Evolutionary conservation across 2,113 vertebrate genomes (phyloP).

Genomic region (Phaethon lepturus): DNA sequence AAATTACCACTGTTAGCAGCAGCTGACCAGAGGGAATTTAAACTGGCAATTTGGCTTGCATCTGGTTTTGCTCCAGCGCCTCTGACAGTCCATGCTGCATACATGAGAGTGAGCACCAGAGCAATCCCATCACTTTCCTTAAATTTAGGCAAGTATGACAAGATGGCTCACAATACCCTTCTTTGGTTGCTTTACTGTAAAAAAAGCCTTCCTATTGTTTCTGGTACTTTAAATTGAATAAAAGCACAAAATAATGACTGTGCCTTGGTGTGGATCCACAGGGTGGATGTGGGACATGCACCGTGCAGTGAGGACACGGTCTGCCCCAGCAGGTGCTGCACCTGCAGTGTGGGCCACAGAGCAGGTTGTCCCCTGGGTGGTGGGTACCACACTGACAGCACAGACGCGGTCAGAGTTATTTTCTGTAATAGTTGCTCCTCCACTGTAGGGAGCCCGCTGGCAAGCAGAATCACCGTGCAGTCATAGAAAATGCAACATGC

Average conservation of each 20-base stretch:
- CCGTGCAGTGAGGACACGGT: background rate
- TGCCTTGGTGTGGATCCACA: background rate
- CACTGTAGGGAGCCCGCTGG: background rate
- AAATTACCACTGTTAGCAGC: background rate
- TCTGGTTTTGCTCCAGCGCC: background rate
- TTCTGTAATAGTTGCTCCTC: background rate
- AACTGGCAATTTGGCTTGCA: background rate
- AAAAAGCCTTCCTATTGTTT: background rate
- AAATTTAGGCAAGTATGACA: background rate
- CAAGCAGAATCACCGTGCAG: background rate
- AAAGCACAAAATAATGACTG: background rate
- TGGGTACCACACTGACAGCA: background rate
- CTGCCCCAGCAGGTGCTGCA: background rate
- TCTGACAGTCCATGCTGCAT: background rate
- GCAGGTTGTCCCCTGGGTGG: background rate
- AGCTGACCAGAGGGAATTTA: background rate
- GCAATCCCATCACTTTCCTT: background rate
- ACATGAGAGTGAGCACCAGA: background rate
- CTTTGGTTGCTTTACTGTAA: background rate
- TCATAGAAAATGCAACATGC: background rate
- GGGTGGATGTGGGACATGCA: background rate
- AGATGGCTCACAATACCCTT: background rate
- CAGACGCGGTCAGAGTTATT: background rate
- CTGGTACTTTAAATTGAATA: background rate
- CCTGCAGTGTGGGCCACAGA: background rate